Evolutionary conservation across 2,113 vertebrate species (phyloP).

Genomic region (Setophaga coronata): DNA sequence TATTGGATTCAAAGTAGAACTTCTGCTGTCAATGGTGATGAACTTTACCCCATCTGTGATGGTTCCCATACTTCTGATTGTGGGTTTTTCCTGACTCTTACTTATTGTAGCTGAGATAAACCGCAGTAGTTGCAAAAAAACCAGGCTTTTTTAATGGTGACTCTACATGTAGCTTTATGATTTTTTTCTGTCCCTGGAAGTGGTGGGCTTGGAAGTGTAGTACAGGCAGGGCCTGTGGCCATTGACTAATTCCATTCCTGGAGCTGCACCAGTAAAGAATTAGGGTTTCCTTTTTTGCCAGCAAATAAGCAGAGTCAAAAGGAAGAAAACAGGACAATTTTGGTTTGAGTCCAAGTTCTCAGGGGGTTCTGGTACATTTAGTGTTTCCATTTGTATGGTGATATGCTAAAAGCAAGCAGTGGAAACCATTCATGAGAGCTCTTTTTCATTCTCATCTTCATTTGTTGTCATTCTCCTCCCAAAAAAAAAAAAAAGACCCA

Average conservation of each 20-base stretch:
- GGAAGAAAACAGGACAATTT: not conserved
- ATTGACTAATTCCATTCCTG: not conserved
- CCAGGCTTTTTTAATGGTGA: not conserved
- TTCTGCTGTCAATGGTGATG: not conserved
- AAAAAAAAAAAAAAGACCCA: not conserved
- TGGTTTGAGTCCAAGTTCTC: not conserved
- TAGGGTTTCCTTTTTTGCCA: not conserved
- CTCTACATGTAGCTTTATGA: not conserved
- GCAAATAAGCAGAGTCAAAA: not conserved
- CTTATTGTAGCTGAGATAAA: not conserved
- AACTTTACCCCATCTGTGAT: not conserved
- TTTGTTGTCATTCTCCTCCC: not conserved
- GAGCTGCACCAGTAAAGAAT: not conserved
- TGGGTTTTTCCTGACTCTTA: not conserved
- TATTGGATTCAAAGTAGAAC: not conserved
- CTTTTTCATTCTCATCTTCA: slow-evolving; percentile 42
- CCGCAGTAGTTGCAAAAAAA: not conserved
- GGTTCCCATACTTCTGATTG: not conserved
- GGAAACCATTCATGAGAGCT: not conserved
- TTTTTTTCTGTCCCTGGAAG: not conserved
- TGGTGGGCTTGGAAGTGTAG: not conserved
- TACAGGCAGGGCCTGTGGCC: not conserved
- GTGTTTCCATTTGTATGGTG: slow-evolving; percentile 37
- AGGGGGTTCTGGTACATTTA: not conserved
- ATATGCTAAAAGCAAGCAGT: not conserved